These are phyloP conservation scores for Bombylius major DNA, from an alignment of 2,888 invertebrate genomes.

Conservation along the genomic window DNA sequence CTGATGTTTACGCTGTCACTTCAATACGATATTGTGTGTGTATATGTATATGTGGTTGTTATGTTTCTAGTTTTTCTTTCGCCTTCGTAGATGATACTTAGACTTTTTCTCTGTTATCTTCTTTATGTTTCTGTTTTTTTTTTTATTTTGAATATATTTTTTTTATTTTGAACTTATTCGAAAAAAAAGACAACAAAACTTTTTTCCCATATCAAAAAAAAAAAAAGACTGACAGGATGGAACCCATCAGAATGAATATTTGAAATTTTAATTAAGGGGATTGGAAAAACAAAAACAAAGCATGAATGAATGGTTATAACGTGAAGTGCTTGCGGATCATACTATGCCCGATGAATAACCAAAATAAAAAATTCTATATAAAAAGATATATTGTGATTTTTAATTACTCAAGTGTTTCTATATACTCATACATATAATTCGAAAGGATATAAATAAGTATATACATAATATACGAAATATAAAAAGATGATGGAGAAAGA, in stretches of 20 bases:
- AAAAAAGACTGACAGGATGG: not conserved
- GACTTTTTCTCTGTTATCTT: not conserved
- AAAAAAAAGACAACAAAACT: not conserved
- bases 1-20: not conserved
- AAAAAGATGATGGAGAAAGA: too few species aligned
- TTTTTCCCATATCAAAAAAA: not conserved
- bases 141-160: not conserved
- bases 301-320: not conserved
- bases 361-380: not conserved
- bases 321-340: slow-evolving; percentile 7
- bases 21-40: not conserved
- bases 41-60: not conserved
- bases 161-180: not conserved
- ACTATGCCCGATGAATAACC: slow-evolving; percentile 1
- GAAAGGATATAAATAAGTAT: not conserved
- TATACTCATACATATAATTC: not conserved
- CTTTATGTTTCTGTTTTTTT: not conserved
- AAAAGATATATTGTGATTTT: slow-evolving; percentile 6
- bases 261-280: slow-evolving; percentile 9
- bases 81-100: not conserved
- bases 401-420: slow-evolving; percentile 6
- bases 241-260: slow-evolving; percentile 7
- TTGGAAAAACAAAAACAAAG: not conserved
- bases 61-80: not conserved
- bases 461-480: not conserved